phyloP scores from a whole-genome alignment of 37 sponge, comb jelly and placozoan species.

The Aplysina aerophoba region DNA sequence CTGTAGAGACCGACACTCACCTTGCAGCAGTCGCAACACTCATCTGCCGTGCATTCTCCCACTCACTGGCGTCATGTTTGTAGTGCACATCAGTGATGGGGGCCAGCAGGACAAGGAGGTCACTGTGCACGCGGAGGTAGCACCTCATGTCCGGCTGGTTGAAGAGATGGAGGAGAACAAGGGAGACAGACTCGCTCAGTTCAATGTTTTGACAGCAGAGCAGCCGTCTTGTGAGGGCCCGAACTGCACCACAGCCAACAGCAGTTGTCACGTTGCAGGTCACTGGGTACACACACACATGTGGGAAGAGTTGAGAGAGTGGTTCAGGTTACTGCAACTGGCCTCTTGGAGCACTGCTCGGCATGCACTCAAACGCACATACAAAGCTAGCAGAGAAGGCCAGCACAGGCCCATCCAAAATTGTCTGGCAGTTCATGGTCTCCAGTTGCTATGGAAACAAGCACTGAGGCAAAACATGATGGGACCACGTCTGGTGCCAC shows the following conservation, averaged over 20 bases:
- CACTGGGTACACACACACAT: not conserved
- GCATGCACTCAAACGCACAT: not conserved
- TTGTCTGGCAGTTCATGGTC: slow-evolving; percentile 55
- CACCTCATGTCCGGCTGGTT: slow-evolving; percentile 53
- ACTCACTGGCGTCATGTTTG: slow-evolving; percentile 16
- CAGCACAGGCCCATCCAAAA: slow-evolving; percentile 63
- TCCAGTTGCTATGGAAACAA: slow-evolving; percentile 67
- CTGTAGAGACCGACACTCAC: no score
- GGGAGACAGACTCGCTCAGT: slow-evolving; percentile 58
- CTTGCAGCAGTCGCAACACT: no score
- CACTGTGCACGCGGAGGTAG: slow-evolving; percentile 34
- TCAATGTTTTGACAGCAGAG: slow-evolving; percentile 12
- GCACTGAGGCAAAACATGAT: slow-evolving; percentile 42
- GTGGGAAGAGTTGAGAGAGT: no score
- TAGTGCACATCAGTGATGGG: slow-evolving; percentile 84
- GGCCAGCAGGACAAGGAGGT: slow-evolving; percentile 59
- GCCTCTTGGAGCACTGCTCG: no score
- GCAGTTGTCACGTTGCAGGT: not conserved
- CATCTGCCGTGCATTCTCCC: slow-evolving; percentile 14
- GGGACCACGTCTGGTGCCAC: slow-evolving; percentile 59
- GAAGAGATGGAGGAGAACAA: slow-evolving; percentile 57
- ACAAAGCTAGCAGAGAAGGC: slow-evolving; percentile 80
- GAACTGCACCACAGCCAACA: slow-evolving; percentile 32
- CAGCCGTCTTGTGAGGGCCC: not conserved
- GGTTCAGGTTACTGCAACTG: no score